A percentile compares a stretch with the other conserved stretches of the same genome.
Conservation (phyloP, 2,113 vertebrate genomes). For the Nycticorax nycticorax region DNA sequence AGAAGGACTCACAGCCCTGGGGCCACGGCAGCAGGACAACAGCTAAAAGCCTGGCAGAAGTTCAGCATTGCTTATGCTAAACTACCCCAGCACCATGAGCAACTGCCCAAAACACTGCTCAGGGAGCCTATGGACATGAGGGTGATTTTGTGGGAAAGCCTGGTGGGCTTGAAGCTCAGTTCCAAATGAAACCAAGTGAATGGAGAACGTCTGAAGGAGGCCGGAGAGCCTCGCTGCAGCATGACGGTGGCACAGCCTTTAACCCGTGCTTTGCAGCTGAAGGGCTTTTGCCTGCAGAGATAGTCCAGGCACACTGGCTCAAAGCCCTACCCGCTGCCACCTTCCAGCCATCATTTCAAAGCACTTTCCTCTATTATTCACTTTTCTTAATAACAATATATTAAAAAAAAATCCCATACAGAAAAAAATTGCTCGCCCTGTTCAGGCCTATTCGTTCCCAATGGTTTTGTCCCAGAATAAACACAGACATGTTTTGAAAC, state of each 20-base stretch:
- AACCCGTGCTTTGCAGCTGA: neutral
- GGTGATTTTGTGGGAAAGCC: neutral
- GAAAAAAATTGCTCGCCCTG: neutral
- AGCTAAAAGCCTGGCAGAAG: neutral
- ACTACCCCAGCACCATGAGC: neutral
- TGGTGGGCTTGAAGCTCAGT: neutral
- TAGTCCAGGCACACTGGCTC: neutral
- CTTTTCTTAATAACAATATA: neutral
- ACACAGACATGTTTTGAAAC: conserved; percentile 36
- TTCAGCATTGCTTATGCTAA: neutral
- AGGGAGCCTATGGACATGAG: neutral
- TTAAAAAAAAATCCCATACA: neutral
- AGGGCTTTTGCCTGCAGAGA: neutral
- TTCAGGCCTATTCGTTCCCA: neutral
- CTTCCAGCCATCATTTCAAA: neutral
- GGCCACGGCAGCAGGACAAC: neutral
- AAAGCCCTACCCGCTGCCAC: neutral
- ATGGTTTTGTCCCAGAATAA: conserved; percentile 41
- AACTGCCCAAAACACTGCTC: neutral
- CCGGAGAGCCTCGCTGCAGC: neutral
- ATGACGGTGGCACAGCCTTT: neutral
- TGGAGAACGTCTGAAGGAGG: neutral
- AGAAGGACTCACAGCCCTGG: neutral
- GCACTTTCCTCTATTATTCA: neutral
- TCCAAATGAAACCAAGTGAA: fast-evolving